phyloP scores from a whole-genome alignment of 2,888 invertebrate species.

The Noctua pronuba region DNA sequence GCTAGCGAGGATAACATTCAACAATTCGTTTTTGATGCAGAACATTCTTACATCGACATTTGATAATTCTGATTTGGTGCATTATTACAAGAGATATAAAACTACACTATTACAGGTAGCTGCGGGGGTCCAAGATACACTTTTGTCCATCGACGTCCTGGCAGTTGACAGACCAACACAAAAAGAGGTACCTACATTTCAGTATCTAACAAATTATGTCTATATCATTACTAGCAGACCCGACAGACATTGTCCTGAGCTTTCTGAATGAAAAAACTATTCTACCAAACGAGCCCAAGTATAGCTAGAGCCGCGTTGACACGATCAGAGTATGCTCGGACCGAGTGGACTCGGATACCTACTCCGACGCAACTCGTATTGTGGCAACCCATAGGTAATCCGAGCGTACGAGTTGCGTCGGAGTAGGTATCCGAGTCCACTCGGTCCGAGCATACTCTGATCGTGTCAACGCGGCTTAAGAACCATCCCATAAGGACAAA shows the following conservation, averaged over 20 bases:
- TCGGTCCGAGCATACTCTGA: too few species aligned
- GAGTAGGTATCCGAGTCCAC: too few species aligned
- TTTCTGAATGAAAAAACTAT: neutral
- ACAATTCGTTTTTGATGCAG: neutral
- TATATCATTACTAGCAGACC: neutral
- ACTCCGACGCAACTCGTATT: too few species aligned
- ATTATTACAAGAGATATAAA: neutral
- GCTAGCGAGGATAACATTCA: neutral
- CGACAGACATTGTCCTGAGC: neutral
- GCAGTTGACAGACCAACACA: constrained; percentile 90
- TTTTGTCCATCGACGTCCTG: constrained; percentile 91
- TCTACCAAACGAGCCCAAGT: neutral
- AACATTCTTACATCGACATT: neutral
- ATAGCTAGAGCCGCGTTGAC: neutral
- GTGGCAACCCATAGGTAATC: too few species aligned
- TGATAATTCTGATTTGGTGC: neutral
- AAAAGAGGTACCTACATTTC: constrained; percentile 86
- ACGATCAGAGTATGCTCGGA: too few species aligned
- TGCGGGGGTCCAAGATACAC: constrained; percentile 91
- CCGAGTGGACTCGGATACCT: too few species aligned
- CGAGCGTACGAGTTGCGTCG: too few species aligned
- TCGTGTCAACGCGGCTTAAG: too few species aligned
- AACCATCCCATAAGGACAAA: neutral
- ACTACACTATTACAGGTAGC: constrained; percentile 85
- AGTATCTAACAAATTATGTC: neutral